Conservation (phyloP, 35 echinoderm and acorn worm genomes). For the Strongylocentrotus purpuratus region DNA sequence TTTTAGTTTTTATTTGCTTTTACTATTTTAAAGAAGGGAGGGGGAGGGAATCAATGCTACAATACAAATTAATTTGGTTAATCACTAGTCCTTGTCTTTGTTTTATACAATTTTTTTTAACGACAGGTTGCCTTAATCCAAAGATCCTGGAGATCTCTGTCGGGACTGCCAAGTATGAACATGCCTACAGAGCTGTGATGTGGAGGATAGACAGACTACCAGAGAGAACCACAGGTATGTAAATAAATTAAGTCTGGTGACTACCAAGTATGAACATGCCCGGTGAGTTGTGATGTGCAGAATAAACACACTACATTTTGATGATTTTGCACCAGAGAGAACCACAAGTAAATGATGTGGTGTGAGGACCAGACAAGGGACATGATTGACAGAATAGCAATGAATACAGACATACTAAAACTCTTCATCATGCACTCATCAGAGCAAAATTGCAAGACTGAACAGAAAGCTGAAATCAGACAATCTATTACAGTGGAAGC, state of each 20-base stretch:
- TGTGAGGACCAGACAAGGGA: not conserved
- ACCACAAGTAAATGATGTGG: not conserved
- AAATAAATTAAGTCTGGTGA: not conserved
- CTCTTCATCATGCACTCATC: too few relatives aligned
- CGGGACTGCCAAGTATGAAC: constrained; percentile 94
- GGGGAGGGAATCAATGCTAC: too few relatives aligned
- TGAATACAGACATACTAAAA: too few relatives aligned
- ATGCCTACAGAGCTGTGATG: constrained; percentile 82
- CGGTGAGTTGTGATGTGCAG: not conserved
- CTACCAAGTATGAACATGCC: not conserved
- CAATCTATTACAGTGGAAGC: too few relatives aligned
- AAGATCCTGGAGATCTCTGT: constrained; percentile 79
- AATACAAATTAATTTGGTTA: too few relatives aligned
- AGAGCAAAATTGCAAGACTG: too few relatives aligned
- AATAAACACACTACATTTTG: not conserved
- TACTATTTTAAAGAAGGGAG: too few relatives aligned
- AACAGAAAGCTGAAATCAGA: too few relatives aligned
- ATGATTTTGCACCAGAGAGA: not conserved
- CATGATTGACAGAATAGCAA: too few relatives aligned
- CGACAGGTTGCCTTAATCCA: constrained; percentile 70
- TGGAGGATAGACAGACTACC: constrained; percentile 95
- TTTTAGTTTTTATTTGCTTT: not conserved
- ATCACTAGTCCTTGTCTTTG: not conserved
- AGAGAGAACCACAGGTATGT: constrained; percentile 75
- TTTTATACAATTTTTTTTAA: constrained; percentile 25